Evolutionary conservation across 1,140 invertebrate species (phyloP), one percentile per base, ranked within the genome.

Genomic region (Aleiodes sp.): DNA sequence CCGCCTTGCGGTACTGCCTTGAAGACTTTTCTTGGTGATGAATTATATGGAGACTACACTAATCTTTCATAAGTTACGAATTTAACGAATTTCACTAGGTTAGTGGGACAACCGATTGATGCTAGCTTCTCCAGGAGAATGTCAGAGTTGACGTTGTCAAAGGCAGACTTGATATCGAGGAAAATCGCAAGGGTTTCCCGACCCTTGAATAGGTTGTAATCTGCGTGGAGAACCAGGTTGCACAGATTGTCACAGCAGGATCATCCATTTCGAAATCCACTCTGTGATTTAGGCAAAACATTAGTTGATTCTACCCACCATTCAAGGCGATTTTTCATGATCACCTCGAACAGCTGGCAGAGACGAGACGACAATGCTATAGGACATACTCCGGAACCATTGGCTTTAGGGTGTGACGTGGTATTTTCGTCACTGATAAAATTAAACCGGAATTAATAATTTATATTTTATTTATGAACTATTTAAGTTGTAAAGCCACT

Each of bases 1-100:
- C 52, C 29, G 2, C 74, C 72, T 37, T 75, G 74, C n/a, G 68
- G 71, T 0, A 75, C 19, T 0, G 71, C 74, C 21, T 63, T 66
- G 21, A 31, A 60, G n/a, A 41, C 35, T 2, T 1, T 10, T 8
- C 28, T 31, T 16, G 10, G 2, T 2, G 10, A 10, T 9, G 2
- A 60, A 60, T 46, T 41, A 24, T 10, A 29, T 35, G 4, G 6
- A 3, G 68, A 57, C 28, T 64, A 37, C 1, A 69, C 9, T 14
- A n/a, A 1, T 65, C 65, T 67, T 39, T 60, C 29, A 8, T 43
- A 56, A 7, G 43, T 57, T 9, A 74, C 10, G 14, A 66, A 52
- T 6, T 41, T 56, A 4, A 74, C 60, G 16, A 69, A 66, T 31
- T 37, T 43, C 4, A 41, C 10, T 2, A 65, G 10, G 21, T 63